phyloP scores from a whole-genome alignment of 2,113 vertebrate genomes.

The Osmerus eperlanus region DNA sequence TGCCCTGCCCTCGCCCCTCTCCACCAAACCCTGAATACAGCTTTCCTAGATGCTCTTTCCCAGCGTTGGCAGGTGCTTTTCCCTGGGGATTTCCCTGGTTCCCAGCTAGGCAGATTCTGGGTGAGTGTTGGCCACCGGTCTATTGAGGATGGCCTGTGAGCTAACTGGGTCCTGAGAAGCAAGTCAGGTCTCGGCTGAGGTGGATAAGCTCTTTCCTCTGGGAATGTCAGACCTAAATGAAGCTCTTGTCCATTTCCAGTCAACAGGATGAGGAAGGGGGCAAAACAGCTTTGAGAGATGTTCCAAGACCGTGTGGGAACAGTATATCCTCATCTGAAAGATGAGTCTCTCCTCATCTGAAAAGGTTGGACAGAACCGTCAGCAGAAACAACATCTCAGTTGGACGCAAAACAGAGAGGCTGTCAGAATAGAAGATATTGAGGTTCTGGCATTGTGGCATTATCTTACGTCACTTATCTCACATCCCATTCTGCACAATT shows the following conservation, averaged over 20 bases:
- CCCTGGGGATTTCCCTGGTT: slow-evolving; percentile 40
- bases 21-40: slow-evolving; percentile 18
- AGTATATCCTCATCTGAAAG: background rate
- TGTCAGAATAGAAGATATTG: no score
- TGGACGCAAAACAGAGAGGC: no score
- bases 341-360: no score
- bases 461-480: no score
- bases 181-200: slow-evolving; percentile 45
- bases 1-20: slow-evolving; percentile 47
- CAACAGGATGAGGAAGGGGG: slow-evolving; percentile 39
- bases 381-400: no score
- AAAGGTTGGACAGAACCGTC: no score
- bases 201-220: slow-evolving; percentile 44
- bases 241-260: slow-evolving; percentile 47
- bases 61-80: slow-evolving; percentile 48
- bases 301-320: slow-evolving; percentile 4
- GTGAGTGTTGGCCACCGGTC: slow-evolving; percentile 46
- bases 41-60: slow-evolving; percentile 53
- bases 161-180: slow-evolving; percentile 67
- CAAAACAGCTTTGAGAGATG: slow-evolving; percentile 43
- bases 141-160: slow-evolving; percentile 63
- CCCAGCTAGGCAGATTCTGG: slow-evolving; percentile 52
- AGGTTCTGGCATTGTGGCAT: no score
- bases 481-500: no score
- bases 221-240: slow-evolving; percentile 40